phyloP scores from a whole-genome alignment of 2,113 vertebrate genomes.

The Fulica atra region DNA sequence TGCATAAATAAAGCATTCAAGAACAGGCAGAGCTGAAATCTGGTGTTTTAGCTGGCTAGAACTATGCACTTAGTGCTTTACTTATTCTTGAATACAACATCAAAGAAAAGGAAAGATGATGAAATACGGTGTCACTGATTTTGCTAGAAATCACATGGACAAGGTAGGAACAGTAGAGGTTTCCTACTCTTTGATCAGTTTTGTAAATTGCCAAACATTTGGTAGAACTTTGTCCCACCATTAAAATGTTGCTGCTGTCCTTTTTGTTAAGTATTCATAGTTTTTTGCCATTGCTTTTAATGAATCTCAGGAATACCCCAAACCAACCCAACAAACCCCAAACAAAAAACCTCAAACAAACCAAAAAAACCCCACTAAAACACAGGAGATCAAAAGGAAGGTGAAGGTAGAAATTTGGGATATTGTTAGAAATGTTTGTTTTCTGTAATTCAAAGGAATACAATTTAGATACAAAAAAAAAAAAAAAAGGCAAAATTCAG shows the following conservation, averaged over 20 bases:
- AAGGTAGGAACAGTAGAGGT: not conserved
- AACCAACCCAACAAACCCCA: no score
- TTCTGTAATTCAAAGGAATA: not conserved
- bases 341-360: not conserved
- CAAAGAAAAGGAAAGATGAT: not conserved
- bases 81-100: not conserved
- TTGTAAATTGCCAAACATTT: not conserved
- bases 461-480: not conserved
- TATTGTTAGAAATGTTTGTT: not conserved
- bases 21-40: not conserved
- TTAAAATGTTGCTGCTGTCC: not conserved
- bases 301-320: not conserved
- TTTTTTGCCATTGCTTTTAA: not conserved
- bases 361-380: accelerated
- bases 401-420: not conserved
- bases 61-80: not conserved
- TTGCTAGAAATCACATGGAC: not conserved
- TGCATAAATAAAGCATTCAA: not conserved
- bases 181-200: not conserved
- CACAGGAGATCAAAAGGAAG: not conserved
- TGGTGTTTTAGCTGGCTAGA: not conserved
- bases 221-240: not conserved
- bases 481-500: not conserved
- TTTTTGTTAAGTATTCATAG: not conserved
- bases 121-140: not conserved